Conservation (phyloP, 2,888 invertebrate species). For the Ochropleura plecta region DNA sequence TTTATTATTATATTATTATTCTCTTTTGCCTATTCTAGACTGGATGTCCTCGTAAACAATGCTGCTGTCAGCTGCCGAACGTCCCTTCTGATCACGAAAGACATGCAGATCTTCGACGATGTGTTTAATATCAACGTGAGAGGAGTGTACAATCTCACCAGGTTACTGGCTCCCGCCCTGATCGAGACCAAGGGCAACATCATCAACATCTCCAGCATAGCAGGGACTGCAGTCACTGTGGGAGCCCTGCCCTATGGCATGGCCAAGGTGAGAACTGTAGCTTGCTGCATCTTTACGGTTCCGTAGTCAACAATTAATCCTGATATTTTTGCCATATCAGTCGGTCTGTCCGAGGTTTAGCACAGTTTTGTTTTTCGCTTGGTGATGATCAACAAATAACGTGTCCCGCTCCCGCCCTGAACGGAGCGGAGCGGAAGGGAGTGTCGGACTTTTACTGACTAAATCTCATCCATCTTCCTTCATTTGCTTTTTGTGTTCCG, state of each 20-base stretch:
- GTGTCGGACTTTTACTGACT: too few relatives aligned
- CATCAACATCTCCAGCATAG: conserved; percentile 94
- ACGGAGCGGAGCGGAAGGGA: too few relatives aligned
- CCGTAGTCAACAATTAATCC: too few relatives aligned
- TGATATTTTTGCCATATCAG: too few relatives aligned
- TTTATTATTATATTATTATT: too few relatives aligned
- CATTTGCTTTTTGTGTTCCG: too few relatives aligned
- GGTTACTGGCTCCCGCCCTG: conserved; percentile 92
- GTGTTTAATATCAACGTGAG: conserved; percentile 93
- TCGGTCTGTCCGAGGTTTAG: too few relatives aligned
- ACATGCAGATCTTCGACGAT: conserved; percentile 69
- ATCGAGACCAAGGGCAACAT: conserved; percentile 92
- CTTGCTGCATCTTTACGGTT: too few relatives aligned
- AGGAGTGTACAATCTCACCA: conserved; percentile 91
- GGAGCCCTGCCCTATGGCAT: conserved; percentile 96
- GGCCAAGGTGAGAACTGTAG: conserved; percentile 91
- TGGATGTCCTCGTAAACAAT: conserved; percentile 82
- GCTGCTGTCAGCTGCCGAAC: conserved; percentile 89
- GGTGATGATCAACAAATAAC: too few relatives aligned
- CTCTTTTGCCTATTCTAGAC: conserved; percentile 22
- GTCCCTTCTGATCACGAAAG: conserved; percentile 57
- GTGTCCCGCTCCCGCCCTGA: too few relatives aligned
- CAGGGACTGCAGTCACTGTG: conserved; percentile 92
- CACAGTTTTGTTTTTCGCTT: too few relatives aligned
- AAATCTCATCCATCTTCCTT: too few relatives aligned